Evolutionary conservation across 2,888 invertebrate genomes (phyloP).

Genomic region (Aelia acuminata): DNA sequence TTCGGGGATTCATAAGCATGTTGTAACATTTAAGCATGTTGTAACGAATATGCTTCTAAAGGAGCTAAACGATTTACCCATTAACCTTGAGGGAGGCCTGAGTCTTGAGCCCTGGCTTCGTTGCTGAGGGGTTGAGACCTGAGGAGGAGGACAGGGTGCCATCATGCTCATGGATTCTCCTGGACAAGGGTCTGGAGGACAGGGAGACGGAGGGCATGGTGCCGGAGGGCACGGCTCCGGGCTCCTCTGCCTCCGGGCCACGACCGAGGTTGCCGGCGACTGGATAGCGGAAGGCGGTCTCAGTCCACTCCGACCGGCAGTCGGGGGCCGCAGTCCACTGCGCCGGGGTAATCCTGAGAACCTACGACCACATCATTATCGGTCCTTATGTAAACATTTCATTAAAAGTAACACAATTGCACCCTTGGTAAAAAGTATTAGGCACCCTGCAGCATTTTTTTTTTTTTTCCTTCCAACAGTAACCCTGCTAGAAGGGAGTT

Average conservation of each 20-base stretch:
- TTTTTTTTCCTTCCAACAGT: too few relatives aligned
- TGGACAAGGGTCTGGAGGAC: neutral
- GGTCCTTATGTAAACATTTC: neutral
- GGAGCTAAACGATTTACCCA: constrained; percentile 21
- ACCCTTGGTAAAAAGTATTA: too few relatives aligned
- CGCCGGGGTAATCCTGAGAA: neutral
- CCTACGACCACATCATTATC: constrained; percentile 19
- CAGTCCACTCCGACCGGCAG: neutral
- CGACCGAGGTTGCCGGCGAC: neutral
- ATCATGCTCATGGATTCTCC: too few relatives aligned
- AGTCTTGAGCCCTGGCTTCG: neutral
- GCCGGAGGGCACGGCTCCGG: neutral
- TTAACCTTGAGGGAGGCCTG: constrained; percentile 25
- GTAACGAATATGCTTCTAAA: neutral
- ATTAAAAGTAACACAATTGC: neutral
- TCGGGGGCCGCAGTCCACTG: neutral
- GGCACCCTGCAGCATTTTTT: too few relatives aligned
- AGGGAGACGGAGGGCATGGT: neutral
- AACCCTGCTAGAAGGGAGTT: too few relatives aligned
- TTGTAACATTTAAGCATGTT: neutral
- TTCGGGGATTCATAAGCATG: too few relatives aligned
- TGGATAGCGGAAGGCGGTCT: neutral
- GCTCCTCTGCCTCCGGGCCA: neutral
- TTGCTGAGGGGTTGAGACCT: neutral
- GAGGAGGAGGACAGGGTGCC: neutral